Percentiles rank a stretch among this genome's conserved stretches.
Evolutionary conservation across 2,113 vertebrate species (phyloP).

Genomic region (Nibea coibor): DNA sequence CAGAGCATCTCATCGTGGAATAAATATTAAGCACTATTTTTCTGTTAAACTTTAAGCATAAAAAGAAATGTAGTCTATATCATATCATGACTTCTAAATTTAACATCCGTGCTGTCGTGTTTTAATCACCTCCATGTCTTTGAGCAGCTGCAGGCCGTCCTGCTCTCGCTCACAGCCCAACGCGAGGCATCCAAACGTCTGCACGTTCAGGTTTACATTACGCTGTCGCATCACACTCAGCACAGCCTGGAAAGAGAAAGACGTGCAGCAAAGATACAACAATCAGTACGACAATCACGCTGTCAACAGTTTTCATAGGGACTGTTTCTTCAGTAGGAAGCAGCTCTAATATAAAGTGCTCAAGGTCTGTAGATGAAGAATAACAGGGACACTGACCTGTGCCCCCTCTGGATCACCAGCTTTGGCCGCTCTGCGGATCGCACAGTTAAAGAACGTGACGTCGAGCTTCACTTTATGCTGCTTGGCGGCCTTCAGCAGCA

Average conservation of each 20-base stretch:
- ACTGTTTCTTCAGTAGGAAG: not conserved
- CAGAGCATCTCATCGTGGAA: not conserved
- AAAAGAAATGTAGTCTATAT: too few species aligned
- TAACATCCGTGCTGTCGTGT: not conserved
- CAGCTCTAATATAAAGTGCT: too few species aligned
- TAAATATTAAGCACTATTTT: not conserved
- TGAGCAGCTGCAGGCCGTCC: conserved; percentile 90
- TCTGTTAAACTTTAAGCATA: not conserved
- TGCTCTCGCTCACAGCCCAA: conserved; percentile 84
- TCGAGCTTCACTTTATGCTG: conserved; percentile 85
- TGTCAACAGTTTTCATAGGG: not conserved
- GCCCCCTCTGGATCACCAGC: conserved; percentile 86
- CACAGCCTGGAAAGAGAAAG: conserved; percentile 79
- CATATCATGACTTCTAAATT: not conserved
- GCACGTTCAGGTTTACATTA: conserved; percentile 83
- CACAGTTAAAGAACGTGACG: conserved; percentile 90
- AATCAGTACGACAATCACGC: too few species aligned
- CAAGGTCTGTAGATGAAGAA: not conserved
- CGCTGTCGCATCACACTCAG: conserved; percentile 85
- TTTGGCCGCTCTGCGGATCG: conserved; percentile 88
- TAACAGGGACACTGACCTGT: conserved; percentile 77
- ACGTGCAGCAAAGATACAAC: not conserved
- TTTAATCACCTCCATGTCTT: conserved; percentile 89
- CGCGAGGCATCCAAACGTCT: conserved; percentile 91
- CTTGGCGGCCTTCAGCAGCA: conserved; percentile 84